Evolutionary conservation across 2,113 vertebrate species (phyloP).

Genomic region (Paramormyrops kingsleyae): DNA sequence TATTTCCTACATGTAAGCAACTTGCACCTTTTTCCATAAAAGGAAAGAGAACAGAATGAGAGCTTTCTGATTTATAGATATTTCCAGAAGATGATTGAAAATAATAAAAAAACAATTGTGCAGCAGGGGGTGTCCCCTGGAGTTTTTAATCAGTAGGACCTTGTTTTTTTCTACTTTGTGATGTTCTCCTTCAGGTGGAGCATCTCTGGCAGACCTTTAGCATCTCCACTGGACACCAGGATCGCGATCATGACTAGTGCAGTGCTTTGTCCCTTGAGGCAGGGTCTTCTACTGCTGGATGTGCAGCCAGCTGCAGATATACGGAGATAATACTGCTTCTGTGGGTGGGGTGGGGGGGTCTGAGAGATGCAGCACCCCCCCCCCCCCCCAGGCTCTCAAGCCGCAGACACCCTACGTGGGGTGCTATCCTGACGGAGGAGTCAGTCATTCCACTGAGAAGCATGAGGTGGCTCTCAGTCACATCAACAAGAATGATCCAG

Average conservation of each 20-base stretch:
- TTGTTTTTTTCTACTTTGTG: neutral
- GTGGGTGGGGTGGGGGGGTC: neutral
- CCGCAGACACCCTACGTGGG: neutral
- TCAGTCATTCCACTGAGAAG: too few species aligned
- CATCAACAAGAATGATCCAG: neutral
- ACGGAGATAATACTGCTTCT: neutral
- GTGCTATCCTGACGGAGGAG: neutral
- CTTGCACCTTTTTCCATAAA: neutral
- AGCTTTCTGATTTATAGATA: neutral
- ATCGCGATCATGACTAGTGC: conserved; percentile 27
- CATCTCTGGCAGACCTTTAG: conserved; percentile 2
- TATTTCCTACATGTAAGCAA: neutral
- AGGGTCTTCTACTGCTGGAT: neutral
- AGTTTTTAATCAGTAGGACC: neutral
- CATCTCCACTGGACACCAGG: conserved; percentile 25
- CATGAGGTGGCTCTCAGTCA: neutral
- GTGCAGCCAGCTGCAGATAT: neutral
- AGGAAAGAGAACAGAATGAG: neutral
- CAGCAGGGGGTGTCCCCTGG: neutral
- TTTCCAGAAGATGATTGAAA: neutral
- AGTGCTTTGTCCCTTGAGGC: neutral
- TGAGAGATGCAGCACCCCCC: too few species aligned
- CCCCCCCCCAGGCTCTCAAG: neutral
- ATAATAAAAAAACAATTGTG: neutral
- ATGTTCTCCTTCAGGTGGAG: neutral